phyloP scores from a whole-genome alignment of 1,140 invertebrate species.

The Nymphalis io region DNA sequence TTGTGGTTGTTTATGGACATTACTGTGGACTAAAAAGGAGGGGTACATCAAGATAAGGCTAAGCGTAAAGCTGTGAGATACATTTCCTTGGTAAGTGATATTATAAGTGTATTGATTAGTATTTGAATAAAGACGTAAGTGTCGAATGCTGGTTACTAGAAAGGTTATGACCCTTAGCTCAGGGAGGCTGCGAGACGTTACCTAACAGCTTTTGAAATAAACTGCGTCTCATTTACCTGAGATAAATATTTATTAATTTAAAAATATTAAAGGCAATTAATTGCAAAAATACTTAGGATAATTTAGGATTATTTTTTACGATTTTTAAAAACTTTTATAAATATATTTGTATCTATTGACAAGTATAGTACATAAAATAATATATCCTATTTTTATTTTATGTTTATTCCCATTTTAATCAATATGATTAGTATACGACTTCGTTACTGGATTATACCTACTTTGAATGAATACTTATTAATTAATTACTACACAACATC shows the following conservation, averaged over 20 bases:
- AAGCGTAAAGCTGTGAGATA: constrained; percentile 35
- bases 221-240: constrained; percentile 32
- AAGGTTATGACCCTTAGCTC: constrained; percentile 66
- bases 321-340: too few relatives aligned
- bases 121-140: constrained; percentile 46
- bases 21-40: constrained; percentile 34
- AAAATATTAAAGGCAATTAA: background rate
- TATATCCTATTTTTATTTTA: too few relatives aligned
- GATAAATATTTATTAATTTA: background rate
- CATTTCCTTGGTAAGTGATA: constrained; percentile 56
- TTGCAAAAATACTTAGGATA: background rate
- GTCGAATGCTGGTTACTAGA: constrained; percentile 47
- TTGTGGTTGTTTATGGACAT: constrained; percentile 35
- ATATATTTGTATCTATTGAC: too few relatives aligned
- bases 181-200: constrained; percentile 54
- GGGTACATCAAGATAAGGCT: constrained; percentile 25
- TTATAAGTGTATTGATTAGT: constrained; percentile 54
- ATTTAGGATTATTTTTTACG: too few relatives aligned
- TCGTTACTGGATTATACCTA: too few relatives aligned
- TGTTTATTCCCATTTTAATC: too few relatives aligned
- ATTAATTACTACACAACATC: too few relatives aligned
- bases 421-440: too few relatives aligned
- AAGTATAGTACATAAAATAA: too few relatives aligned
- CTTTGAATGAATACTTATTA: too few relatives aligned
- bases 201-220: constrained; percentile 54